phyloP scores from a whole-genome alignment of 2,888 invertebrate species.

The Linnaemya vulpina region DNA sequence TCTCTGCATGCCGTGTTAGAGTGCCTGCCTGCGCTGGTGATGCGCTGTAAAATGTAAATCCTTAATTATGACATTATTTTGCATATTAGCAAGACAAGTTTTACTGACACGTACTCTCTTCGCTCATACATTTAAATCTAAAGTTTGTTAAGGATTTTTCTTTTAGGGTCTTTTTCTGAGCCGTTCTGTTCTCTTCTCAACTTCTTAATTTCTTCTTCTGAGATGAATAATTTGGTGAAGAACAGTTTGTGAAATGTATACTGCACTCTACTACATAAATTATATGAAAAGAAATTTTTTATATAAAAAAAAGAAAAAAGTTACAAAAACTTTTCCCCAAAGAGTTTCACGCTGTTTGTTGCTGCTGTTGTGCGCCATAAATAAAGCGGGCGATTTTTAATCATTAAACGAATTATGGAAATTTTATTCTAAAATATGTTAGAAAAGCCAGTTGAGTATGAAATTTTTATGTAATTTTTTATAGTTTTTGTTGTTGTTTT shows the following conservation, averaged over 20 bases:
- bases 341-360: not conserved
- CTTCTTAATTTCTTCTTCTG: constrained; percentile 63
- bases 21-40: constrained; percentile 52
- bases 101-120: constrained; percentile 69
- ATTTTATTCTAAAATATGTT: constrained; percentile 46
- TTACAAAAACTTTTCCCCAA: constrained; percentile 41
- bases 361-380: not conserved
- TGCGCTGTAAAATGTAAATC: constrained; percentile 75
- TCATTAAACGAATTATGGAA: constrained; percentile 23
- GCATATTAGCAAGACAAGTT: constrained; percentile 77
- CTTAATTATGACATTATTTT: constrained; percentile 82
- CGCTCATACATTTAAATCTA: constrained; percentile 63
- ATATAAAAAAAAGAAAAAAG: not conserved
- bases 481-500: not conserved
- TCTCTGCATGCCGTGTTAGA: not conserved
- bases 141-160: constrained; percentile 60
- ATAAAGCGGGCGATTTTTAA: not conserved
- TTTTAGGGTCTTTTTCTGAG: constrained; percentile 14
- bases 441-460: constrained; percentile 22
- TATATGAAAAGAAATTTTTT: constrained; percentile 26
- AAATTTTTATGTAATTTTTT: constrained; percentile 13
- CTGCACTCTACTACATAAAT: constrained; percentile 59
- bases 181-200: constrained; percentile 19
- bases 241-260: constrained; percentile 67
- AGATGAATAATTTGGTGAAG: constrained; percentile 71